Evolutionary conservation across 2,113 vertebrate species (phyloP).

Genomic region (Oxyura jamaicensis): DNA sequence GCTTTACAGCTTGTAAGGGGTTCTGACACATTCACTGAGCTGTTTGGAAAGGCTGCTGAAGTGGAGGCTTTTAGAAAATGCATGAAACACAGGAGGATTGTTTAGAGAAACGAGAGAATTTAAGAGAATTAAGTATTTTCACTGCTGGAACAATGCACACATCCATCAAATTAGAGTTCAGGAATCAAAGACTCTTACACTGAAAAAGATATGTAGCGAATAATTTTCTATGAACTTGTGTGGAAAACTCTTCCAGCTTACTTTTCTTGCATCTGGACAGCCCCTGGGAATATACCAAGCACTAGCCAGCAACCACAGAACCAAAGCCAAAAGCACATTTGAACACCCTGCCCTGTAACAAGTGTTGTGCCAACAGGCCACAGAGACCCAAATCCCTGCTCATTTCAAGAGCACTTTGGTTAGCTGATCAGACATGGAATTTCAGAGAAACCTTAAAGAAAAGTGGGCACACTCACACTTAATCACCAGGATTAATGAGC

Average conservation of each 20-base stretch:
- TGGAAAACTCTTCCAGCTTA: not conserved
- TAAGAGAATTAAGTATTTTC: not conserved
- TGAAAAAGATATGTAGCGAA: not conserved
- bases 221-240: not conserved
- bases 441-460: not conserved
- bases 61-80: not conserved
- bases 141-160: not conserved
- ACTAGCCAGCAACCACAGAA: not conserved
- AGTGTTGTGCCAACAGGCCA: not conserved
- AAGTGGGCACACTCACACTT: not conserved
- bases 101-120: not conserved
- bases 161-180: not conserved
- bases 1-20: not conserved
- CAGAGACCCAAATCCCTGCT: not conserved
- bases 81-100: not conserved
- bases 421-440: accelerated
- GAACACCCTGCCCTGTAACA: not conserved
- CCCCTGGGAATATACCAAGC: not conserved
- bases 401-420: not conserved
- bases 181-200: not conserved
- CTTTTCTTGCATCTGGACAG: not conserved
- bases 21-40: not conserved
- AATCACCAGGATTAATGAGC: too few species aligned
- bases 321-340: not conserved
- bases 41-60: not conserved